phyloP scores from a whole-genome alignment of 1,140 invertebrate genomes.

The Pemphigus obesinymphae region DNA sequence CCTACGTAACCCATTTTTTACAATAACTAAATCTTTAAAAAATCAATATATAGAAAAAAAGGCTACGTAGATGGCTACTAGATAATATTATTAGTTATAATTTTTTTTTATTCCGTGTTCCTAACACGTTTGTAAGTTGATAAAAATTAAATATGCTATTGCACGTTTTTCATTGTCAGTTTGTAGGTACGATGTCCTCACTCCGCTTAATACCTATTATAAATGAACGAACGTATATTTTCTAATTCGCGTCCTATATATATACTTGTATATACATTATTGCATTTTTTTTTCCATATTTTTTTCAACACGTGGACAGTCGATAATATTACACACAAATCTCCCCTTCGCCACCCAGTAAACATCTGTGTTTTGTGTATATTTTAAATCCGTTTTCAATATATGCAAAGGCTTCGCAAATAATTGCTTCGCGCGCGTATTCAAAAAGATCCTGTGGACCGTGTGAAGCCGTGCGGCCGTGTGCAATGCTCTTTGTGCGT shows the following conservation, averaged over 20 bases:
- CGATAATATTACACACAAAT: conserved; percentile 3
- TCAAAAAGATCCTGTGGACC: conserved; percentile 19
- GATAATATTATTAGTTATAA: too few species aligned
- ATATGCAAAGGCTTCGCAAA: conserved; percentile 33
- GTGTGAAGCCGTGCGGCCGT: conserved; percentile 21
- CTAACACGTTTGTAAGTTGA: too few species aligned
- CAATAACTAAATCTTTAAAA: too few species aligned
- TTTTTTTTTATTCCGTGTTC: too few species aligned
- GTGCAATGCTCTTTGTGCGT: conserved; percentile 5
- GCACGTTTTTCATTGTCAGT: too few species aligned
- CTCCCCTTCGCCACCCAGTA: background rate
- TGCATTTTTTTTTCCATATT: background rate
- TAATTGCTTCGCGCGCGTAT: conserved; percentile 17
- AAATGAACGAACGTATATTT: background rate
- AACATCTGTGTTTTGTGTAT: background rate
- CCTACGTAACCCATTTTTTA: too few species aligned
- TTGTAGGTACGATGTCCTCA: too few species aligned
- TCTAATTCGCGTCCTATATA: background rate
- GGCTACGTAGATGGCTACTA: too few species aligned
- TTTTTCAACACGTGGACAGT: background rate
- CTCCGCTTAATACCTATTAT: too few species aligned
- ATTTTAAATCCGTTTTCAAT: conserved; percentile 38
- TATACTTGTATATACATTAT: background rate
- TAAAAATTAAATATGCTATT: too few species aligned
- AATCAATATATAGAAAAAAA: too few species aligned